Base-by-base conservation (phyloP, 2,113 vertebrate genomes). In the Oryctolagus cuniculus region DNA sequence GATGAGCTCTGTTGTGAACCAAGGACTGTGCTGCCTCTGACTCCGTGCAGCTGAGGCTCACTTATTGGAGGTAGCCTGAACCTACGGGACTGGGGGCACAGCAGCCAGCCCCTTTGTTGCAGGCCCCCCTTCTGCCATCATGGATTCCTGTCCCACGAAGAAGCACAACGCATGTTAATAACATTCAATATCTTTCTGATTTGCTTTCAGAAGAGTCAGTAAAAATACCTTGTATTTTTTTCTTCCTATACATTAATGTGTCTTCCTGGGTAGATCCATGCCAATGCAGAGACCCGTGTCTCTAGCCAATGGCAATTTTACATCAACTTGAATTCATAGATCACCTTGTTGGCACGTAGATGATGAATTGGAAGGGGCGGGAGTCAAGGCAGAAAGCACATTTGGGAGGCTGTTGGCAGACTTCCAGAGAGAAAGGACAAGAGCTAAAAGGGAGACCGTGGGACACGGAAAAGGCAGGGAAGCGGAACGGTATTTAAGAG, bases 151-250 rank as follows among this genome's bases (percentile, higher is more conserved):
- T n/a, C 22, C 67, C 72, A 29, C 51, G 69, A 77, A 77, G 64
- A 53, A 29, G 34, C 51, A 31, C 55, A 44, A 66, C 83, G 29
- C 6, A 3, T 79, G 25, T 77, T 55, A 67, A 63, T 21, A 72
- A 93, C 80, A 58, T 27, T 72, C 72, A 74, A 87, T 91, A 81
- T 51, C 36, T 67, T 91, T 91, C 53, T 82, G 70, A 51, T 78
- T 83, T n/a, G 9, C 25, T 92, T 95, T 89, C 29, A 61, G 80
- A 80, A 93, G 82, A 91, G n/a, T 67, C 63, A 83, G 36, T 81
- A 58, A 34, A 73, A 69, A 31, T 80, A 16, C 15, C 53, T 70
- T 80, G 36, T 63, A 27, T 49, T 36, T 79, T 95, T 95, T 84
- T 29, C 29, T 79, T 82, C 44, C 64, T 63, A 17, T 1, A 78